Evolutionary conservation across 2,888 invertebrate genomes (phyloP), one percentile per base, ranked within the genome.

Genomic region (Synergus umbraculus): DNA sequence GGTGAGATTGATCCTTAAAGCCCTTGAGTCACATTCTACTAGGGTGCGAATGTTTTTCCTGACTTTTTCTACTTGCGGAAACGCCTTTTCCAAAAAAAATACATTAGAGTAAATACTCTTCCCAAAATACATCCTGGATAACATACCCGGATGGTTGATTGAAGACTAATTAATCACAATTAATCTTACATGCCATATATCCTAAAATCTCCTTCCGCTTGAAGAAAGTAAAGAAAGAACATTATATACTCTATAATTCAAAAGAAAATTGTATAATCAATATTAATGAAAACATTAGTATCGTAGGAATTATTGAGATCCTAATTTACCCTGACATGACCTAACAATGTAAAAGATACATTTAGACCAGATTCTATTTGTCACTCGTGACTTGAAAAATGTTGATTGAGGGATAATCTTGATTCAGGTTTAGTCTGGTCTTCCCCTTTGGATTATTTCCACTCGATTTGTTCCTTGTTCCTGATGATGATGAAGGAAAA

Each of bases 351-450:
- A 5, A 54, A 73, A n/a, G 73, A 54, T 73, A 49, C 37, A 54
- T 54, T 73, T 37, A 49, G 46, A 49, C n/a, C 15, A 54, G 8
- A 73, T 54, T 73, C 73, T 49, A 73, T 73, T 54, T 54, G 73
- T 73, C 54, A 73, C 22, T 49, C 54, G 7, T 73, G n/a, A 73
- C 37, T 73, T 73, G 73, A 73, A 54, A 73, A 73, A 73, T 73
- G 73, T 37, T 73, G 41, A 54, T 73, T 37, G 29, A 54, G 49
- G 73, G 73, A n/a, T 73, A 73, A 54, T 73, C 73, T 54, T 54
- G 69, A 49, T 49, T 54, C 46, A 49, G 69, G 37, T 54, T 37
- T 37, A 46, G 46, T 69, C 69, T 54, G 15, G 73, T 54, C n/a
- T 49, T 73, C n/a, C 73, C 69, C 54, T 2, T 54, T 2, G 49